Base-by-base conservation (phyloP, 2,797 vertebrate species). In the Myoxocephalus aenaeus region DNA sequence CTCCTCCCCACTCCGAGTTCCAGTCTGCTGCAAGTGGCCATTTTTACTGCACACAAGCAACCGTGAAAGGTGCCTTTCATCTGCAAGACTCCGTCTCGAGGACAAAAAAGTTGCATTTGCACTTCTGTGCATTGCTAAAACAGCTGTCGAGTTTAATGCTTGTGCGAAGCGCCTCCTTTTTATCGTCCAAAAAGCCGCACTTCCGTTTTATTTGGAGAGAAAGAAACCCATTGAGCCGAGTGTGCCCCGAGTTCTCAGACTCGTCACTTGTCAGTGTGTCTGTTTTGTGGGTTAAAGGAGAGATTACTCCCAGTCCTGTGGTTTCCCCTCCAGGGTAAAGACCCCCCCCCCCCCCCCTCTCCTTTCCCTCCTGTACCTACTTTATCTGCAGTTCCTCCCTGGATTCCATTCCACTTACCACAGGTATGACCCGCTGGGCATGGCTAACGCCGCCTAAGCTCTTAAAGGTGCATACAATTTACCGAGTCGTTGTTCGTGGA, bases 1-100 rank as follows among this genome's bases (percentile, higher is more conserved):
- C 79, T 83, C 77, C 77, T 58, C 66, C 12, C 40, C 40, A 3
- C 3, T 9, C 40, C 40, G 36, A 79, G 71, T 70, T 89, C 53
- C 70, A 80, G 69, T 77, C 63, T 44, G 57, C 58, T 63, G 57
- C 62, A 54, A 80, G 81, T 77, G 76, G 46, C 62, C 62, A 20
- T 77, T 87, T 54, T 83, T 90, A 86, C 66, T 75, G 75, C 79
- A 73, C 73, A 69, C 22, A 68, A 72, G 70, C 70, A 25, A 87
- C 68, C 77, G 78, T 90, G 78, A 91, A 89, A 88, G 70, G 77
- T 46, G 11, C 42, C 85, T 92, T 92, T 91, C 76, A 89, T 89
- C 50, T 87, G 20, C 76, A 13, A 18, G 76, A 65, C 53, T 32
- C 59, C 25, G 65, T 73, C 78, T 77, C 73, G 18, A 73, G 81